Evolutionary conservation across 2,888 invertebrate genomes (phyloP), one percentile per base, ranked within the genome.

Genomic region (Aporophyla lueneburgensis): DNA sequence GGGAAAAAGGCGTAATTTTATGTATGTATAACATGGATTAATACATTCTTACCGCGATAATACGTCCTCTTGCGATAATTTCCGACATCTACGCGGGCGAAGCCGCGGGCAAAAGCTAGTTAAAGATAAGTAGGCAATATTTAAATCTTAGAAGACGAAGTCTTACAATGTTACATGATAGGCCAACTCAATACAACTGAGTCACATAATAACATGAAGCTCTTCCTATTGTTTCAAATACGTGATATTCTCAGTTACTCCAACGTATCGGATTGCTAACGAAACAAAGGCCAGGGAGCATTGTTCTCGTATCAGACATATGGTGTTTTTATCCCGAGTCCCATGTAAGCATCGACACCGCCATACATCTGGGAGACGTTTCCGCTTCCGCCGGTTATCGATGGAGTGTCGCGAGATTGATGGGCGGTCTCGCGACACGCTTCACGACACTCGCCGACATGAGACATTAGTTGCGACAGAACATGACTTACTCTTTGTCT

Each of bases 361-460:
- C 49, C 72, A 73, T 68, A 72, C 75, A 71, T 74, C 69, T 73
- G 80, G 49, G 61, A 63, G 83, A 86, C 80, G 74, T 80, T 78
- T 86, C 82, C 86, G 78, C 43, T 78, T 72, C 54, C 58, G 58
- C 10, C 51, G 43, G 78, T 79, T 87, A 86, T 81, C 84, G 84
- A 86, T 79, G 75, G 56, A 67, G 78, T 69, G 76, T 78, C 80
- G 56, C 73, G 71, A 79, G 83, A 85, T 81, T 85, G 82, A 79
- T 82, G 80, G 58, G 49, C 59, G 73, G 59, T 74, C 76, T 59
- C 76, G 46, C 27, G 53, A 65, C 71, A 59, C 62, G 61, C 58
- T 61, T 61, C 46, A 10, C 59, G 56, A 66, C 61, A 68, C 67
- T 63, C 53, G 24, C 54, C 6, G 62, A 59, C 40, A 16, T n/a